phyloP scores from a whole-genome alignment of 37 sponge, comb jelly and placozoan genomes.

The Aplysina aerophoba region DNA sequence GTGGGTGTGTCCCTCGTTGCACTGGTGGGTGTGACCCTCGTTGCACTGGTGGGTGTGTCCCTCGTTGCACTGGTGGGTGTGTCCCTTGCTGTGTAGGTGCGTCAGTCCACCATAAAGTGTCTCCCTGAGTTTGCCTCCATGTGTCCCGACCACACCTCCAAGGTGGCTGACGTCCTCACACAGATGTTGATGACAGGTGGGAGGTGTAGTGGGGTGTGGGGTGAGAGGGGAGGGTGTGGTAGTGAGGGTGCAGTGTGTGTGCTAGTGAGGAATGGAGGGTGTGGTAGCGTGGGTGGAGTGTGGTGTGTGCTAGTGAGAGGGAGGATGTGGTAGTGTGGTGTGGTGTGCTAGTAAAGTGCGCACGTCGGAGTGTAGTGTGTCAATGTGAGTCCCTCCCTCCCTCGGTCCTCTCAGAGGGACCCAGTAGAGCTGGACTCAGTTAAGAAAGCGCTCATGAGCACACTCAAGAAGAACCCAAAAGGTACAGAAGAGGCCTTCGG shows the following conservation, averaged over 20 bases:
- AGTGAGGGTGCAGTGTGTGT: neutral
- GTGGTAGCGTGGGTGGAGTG: too few species aligned
- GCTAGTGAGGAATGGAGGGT: too few species aligned
- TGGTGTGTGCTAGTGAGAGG: too few species aligned
- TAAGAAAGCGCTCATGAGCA: neutral
- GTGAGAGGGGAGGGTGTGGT: neutral
- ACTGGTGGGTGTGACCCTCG: neutral
- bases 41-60: neutral
- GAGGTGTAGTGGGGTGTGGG: neutral
- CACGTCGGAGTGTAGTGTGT: too few species aligned
- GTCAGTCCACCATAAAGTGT: slow-evolving; percentile 61
- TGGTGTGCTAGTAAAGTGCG: too few species aligned
- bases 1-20: slow-evolving; percentile 8
- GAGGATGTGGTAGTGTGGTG: too few species aligned
- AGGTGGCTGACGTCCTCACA: slow-evolving; percentile 69
- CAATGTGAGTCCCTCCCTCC: too few species aligned
- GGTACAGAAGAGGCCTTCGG: neutral
- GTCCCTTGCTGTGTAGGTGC: slow-evolving; percentile 35
- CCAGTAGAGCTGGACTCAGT: neutral
- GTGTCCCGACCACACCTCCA: slow-evolving; percentile 18
- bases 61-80: neutral
- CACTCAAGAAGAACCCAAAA: neutral
- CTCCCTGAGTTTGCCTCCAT: slow-evolving; percentile 44
- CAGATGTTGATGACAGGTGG: slow-evolving; percentile 68
- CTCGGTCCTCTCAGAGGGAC: too few species aligned